Evolutionary conservation across 1,140 invertebrate genomes (phyloP).

Genomic region (Varroa destructor): DNA sequence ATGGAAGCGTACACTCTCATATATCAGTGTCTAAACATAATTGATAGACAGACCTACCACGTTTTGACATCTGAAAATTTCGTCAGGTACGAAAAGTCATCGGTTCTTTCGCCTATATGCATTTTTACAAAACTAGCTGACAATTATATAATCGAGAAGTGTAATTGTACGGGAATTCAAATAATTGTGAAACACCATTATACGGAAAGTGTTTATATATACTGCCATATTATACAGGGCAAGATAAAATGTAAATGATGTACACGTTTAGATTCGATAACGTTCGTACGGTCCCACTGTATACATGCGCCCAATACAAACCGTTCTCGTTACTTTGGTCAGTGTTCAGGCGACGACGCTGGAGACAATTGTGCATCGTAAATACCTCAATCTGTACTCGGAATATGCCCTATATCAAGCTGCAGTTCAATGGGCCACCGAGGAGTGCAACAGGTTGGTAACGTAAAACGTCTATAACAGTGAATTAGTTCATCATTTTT

Average conservation of each 20-base stretch:
- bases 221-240: too few relatives aligned
- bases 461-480: constrained; percentile 32
- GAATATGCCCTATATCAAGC: constrained; percentile 37
- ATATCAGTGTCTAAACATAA: constrained; percentile 37
- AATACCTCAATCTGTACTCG: constrained; percentile 37
- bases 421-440: constrained; percentile 35
- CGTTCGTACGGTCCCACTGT: not conserved
- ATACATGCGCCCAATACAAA: constrained; percentile 4
- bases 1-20: constrained; percentile 37
- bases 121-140: too few relatives aligned
- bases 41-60: constrained; percentile 37
- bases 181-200: too few relatives aligned
- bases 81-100: not conserved
- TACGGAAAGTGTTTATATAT: too few relatives aligned
- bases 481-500: too few relatives aligned
- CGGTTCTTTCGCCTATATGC: too few relatives aligned
- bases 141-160: too few relatives aligned
- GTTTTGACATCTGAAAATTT: constrained; percentile 35
- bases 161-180: too few relatives aligned
- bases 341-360: constrained; percentile 35
- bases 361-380: constrained; percentile 35
- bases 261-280: not conserved
- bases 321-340: constrained; percentile 28
- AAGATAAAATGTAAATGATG: too few relatives aligned
- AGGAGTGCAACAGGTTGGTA: constrained; percentile 34